Base-by-base conservation (phyloP, 2,888 invertebrate species). In the Operophtera brumata region DNA sequence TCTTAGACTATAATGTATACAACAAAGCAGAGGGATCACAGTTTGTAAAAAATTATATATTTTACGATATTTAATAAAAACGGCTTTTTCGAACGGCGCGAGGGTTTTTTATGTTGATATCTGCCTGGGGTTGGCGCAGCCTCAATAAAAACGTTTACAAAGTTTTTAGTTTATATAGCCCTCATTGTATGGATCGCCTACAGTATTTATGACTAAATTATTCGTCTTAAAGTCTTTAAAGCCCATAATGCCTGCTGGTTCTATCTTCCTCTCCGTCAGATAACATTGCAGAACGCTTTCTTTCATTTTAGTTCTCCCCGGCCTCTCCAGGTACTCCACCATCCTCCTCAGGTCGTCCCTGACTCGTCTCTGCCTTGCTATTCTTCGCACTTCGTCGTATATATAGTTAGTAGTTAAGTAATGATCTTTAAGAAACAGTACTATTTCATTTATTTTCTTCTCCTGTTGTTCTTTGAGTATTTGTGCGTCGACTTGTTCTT, bases 381-480 rank as follows among this genome's bases (percentile, higher is more conserved):
- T 80, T 36, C 79, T 71, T 35, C 64, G 32, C 46, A 82, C 64
- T 68, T 83, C 80, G 0, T 66, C 47, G 34, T 73, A 70, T 2
- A 82, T 64, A 62, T 78, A 80, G 8, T 67, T 59, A 0, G 80
- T 74, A 0, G 68, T 54, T 1, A 49, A 14, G 6, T 58, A 64
- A 35, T 70, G 61, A 0, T 59, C 43, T 12, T 57, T 39, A 46
- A 80, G 58, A 35, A 71, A 78, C 0, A 65, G 47, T 0, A 47
- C 49, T 1, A 82, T 47, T 50, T 69, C 66, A 2, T 54, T 48
- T 6, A 73, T 51, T 61, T 70, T 71, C 2, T n/a, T 40, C 2
- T 54, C 34, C 13, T 75, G 68, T 40, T 64, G 63, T 26, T 37
- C 10, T 48, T 39, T 45, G 0, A 58, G 25, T 9, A 57, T 40